Percentiles rank a stretch among this genome's conserved stretches.
These are phyloP conservation scores for Oryzias javanicus DNA, from an alignment of 2,113 vertebrate genomes.

Conservation along the genomic window DNA sequence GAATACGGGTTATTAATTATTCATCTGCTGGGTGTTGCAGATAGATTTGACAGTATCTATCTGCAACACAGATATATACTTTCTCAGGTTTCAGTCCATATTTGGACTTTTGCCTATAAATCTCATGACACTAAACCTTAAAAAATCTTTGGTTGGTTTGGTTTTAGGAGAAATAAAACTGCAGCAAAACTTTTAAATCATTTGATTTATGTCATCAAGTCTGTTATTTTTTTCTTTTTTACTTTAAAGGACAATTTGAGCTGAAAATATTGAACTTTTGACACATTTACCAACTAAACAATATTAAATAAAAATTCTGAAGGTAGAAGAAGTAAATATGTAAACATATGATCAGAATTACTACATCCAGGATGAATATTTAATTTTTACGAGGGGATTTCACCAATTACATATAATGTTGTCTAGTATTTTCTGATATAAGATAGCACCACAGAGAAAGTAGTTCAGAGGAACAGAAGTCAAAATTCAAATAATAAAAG, in stretches of 20 bases:
- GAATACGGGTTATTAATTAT: background rate
- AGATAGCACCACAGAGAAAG: too few relatives aligned
- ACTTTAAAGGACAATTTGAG: slow-evolving; percentile 5
- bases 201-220: slow-evolving; percentile 19
- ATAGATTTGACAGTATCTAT: too few relatives aligned
- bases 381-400: background rate
- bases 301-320: slow-evolving; percentile 3
- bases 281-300: slow-evolving; percentile 19
- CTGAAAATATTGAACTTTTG: slow-evolving; percentile 7
- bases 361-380: too few relatives aligned
- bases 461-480: too few relatives aligned
- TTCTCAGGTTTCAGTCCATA: slow-evolving; percentile 11
- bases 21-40: background rate
- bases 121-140: too few relatives aligned
- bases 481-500: too few relatives aligned
- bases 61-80: too few relatives aligned
- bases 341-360: slow-evolving; percentile 12
- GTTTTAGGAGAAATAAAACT: slow-evolving; percentile 27
- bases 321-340: background rate
- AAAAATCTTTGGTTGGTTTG: slow-evolving; percentile 7
- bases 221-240: too few relatives aligned
- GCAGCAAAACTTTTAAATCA: background rate
- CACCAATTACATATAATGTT: background rate
- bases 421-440: too few relatives aligned
- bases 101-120: slow-evolving; percentile 27